Evolutionary conservation across 2,888 invertebrate species (phyloP).

Genomic region (Gryllus longicercus): DNA sequence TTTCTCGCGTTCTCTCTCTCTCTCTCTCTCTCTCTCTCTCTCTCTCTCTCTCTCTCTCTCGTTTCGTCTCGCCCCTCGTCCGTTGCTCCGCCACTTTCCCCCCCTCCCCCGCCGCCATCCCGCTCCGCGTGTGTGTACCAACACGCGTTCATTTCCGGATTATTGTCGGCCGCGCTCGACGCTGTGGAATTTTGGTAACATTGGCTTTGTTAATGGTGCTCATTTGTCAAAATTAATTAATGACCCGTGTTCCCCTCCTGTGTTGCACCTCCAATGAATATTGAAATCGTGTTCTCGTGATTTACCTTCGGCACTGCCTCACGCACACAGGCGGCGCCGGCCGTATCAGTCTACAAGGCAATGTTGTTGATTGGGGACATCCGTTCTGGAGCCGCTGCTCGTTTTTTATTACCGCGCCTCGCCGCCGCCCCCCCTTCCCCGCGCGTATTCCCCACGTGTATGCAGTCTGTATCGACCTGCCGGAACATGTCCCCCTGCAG

Average conservation of each 20-base stretch:
- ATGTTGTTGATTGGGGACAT: slow-evolving; percentile 17
- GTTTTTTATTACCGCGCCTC: background rate
- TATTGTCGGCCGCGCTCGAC: background rate
- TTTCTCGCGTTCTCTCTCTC: no score
- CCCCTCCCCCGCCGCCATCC: background rate
- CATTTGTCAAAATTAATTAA: slow-evolving; percentile 35
- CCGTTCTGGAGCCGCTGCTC: background rate
- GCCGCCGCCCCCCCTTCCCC: background rate
- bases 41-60: background rate
- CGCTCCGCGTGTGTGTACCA: background rate
- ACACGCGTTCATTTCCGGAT: slow-evolving; percentile 19
- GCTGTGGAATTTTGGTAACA: slow-evolving; percentile 7
- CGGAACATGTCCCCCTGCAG: slow-evolving; percentile 17
- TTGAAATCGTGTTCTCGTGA: slow-evolving; percentile 17
- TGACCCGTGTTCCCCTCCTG: slow-evolving; percentile 25
- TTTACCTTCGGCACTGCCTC: background rate
- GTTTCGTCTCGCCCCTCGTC: background rate
- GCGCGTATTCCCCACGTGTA: background rate
- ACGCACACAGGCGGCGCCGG: background rate
- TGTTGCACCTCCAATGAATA: slow-evolving; percentile 17
- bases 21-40: no score
- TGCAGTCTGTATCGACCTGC: background rate
- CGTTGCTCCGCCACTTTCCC: background rate
- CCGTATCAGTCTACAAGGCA: slow-evolving; percentile 17
- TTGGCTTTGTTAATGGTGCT: slow-evolving; percentile 23